These are phyloP conservation scores for Peromyscus leucopus DNA, from an alignment of 2,113 vertebrate genomes.

Conservation along the genomic window DNA sequence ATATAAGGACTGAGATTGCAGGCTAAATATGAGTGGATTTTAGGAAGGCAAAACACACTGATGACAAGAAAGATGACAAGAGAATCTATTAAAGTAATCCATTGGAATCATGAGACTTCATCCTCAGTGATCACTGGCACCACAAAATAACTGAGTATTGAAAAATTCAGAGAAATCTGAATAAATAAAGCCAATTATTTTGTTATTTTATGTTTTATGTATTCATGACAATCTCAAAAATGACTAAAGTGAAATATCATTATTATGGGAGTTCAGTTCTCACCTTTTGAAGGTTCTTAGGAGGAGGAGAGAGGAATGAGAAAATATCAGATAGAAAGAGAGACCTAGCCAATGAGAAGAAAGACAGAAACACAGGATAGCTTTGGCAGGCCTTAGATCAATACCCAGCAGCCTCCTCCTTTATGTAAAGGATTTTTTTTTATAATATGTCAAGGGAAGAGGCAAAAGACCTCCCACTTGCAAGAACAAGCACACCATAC, in stretches of 20 bases:
- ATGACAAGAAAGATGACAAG: background rate
- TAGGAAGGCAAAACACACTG: accelerated
- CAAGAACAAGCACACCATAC: too few species aligned
- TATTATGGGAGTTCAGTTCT: too few species aligned
- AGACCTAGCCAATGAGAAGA: too few species aligned
- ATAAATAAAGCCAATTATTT: background rate
- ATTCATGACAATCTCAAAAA: background rate
- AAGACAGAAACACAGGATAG: too few species aligned
- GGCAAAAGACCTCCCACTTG: too few species aligned
- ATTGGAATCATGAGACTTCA: background rate
- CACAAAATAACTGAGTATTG: background rate
- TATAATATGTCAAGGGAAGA: too few species aligned
- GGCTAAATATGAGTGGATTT: background rate
- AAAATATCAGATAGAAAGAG: too few species aligned
- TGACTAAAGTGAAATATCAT: background rate
- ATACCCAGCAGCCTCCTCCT: too few species aligned
- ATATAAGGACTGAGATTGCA: background rate
- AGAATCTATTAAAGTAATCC: background rate
- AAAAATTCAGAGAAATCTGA: background rate
- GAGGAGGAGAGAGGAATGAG: too few species aligned
- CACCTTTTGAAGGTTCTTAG: too few species aligned
- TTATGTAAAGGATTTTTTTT: too few species aligned
- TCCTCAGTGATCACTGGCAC: background rate
- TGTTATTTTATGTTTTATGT: background rate
- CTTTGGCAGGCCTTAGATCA: too few species aligned